Conservation (phyloP, 2,797 vertebrate genomes). For the Onychomys leucogaster region DNA sequence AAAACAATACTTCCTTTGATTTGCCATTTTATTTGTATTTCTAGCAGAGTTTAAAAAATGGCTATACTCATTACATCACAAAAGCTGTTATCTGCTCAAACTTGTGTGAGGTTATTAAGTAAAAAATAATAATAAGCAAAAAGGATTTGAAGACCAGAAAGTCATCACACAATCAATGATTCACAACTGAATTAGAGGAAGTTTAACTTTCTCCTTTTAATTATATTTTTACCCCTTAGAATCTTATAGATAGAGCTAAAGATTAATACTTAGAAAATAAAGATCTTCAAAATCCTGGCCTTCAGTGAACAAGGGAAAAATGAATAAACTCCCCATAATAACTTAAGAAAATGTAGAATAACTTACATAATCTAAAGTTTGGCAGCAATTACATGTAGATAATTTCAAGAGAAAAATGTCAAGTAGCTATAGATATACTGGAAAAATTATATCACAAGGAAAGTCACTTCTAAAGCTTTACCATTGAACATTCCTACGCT, state of each 20-base stretch:
- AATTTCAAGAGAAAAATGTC: conserved; percentile 52
- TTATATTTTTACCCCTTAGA: background rate
- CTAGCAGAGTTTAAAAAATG: conserved; percentile 13
- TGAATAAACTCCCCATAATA: conserved; percentile 43
- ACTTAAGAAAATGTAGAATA: conserved; percentile 61
- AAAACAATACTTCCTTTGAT: conserved; percentile 19
- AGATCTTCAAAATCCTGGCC: conserved; percentile 32
- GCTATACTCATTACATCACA: background rate
- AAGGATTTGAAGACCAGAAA: background rate
- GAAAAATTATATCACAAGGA: conserved; percentile 52
- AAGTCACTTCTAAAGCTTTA: conserved; percentile 59
- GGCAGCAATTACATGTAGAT: conserved; percentile 46
- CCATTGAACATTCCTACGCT: conserved; percentile 62
- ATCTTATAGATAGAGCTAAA: conserved; percentile 36
- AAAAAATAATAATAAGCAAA: conserved; percentile 4
- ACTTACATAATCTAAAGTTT: conserved; percentile 45
- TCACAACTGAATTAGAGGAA: background rate
- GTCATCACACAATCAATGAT: background rate
- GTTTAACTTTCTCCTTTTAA: background rate
- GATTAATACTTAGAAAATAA: conserved; percentile 20
- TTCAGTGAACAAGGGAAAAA: background rate
- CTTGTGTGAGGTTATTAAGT: conserved; percentile 35
- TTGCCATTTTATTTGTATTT: background rate
- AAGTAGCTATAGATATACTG: conserved; percentile 63
- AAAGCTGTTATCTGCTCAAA: background rate